Evolutionary conservation across 2,113 vertebrate genomes (phyloP).

Genomic region (Atlantisia rogersi): DNA sequence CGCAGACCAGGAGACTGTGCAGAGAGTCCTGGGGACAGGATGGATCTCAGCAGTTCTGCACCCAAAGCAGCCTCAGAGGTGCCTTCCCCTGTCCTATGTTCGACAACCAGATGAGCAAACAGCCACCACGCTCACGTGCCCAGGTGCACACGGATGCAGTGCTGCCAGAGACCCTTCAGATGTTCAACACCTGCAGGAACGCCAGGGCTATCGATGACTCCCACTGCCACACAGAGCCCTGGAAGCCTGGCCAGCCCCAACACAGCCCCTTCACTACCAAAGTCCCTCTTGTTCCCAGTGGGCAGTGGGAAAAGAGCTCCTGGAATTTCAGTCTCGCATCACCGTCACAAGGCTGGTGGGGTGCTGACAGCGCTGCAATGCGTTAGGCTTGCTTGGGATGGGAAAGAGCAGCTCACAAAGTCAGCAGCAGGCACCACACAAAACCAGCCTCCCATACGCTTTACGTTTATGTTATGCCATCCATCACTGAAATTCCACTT

Average conservation of each 20-base stretch:
- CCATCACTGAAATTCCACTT: neutral
- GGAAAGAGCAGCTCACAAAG: neutral
- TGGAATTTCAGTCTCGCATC: conserved; percentile 44
- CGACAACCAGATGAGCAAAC: conserved; percentile 2
- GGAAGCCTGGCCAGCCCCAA: rapidly evolving
- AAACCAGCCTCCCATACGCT: neutral
- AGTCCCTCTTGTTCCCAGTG: neutral
- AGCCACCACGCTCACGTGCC: neutral
- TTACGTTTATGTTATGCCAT: neutral
- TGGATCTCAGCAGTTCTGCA: conserved; percentile 46
- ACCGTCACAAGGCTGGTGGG: neutral
- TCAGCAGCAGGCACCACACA: neutral
- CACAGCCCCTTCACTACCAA: rapidly evolving
- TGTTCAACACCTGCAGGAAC: conserved; percentile 32
- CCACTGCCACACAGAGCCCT: neutral
- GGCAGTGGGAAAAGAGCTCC: conserved; percentile 19
- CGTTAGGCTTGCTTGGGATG: conserved; percentile 18
- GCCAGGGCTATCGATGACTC: neutral
- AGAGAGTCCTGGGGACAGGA: conserved; percentile 47
- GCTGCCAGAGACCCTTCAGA: neutral
- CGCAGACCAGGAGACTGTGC: neutral
- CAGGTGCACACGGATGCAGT: neutral
- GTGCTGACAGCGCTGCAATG: neutral
- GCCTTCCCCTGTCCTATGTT: neutral
- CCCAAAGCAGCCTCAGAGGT: conserved; percentile 73